These are phyloP conservation scores for Xenopus borealis DNA, from an alignment of 2,113 vertebrate species.

Conservation along the genomic window DNA sequence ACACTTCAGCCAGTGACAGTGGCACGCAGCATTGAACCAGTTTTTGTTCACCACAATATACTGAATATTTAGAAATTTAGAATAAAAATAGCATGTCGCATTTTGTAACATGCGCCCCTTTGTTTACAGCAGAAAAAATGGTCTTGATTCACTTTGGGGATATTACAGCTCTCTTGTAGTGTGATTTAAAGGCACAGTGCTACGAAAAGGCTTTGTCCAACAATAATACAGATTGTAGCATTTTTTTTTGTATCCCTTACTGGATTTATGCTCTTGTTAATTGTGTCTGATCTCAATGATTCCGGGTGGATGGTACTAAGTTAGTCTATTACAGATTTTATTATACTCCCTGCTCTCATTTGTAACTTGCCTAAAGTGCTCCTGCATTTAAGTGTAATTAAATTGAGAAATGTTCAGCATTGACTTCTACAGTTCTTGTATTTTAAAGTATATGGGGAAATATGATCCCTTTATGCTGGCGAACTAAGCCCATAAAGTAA, in stretches of 20 bases:
- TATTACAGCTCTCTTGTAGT: conserved; percentile 53
- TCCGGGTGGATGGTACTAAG: conserved; percentile 80
- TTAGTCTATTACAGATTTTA: conserved; percentile 85
- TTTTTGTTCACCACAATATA: conserved; percentile 3
- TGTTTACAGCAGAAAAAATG: background rate
- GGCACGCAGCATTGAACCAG: too few species aligned
- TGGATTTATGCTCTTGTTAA: conserved; percentile 83
- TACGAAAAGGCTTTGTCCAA: conserved; percentile 74
- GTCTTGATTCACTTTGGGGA: background rate
- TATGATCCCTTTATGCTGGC: conserved; percentile 76
- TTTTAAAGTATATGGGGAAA: conserved; percentile 81
- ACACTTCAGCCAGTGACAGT: conserved; percentile 2
- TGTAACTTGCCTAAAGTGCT: conserved; percentile 83
- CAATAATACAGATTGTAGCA: conserved; percentile 75
- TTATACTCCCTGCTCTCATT: conserved; percentile 83
- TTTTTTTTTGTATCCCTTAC: conserved; percentile 77
- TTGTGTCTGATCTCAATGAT: conserved; percentile 81
- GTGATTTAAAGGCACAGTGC: conserved; percentile 73
- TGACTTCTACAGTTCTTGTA: conserved; percentile 75
- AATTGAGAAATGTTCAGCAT: conserved; percentile 82
- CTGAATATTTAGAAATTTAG: too few species aligned
- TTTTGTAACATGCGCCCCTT: too few species aligned
- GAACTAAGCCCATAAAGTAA: conserved; percentile 77
- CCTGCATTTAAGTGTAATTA: conserved; percentile 85
- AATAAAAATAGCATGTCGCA: too few species aligned